Conservation (phyloP, 2,888 invertebrate genomes). For the Drosophila mulleri region DNA sequence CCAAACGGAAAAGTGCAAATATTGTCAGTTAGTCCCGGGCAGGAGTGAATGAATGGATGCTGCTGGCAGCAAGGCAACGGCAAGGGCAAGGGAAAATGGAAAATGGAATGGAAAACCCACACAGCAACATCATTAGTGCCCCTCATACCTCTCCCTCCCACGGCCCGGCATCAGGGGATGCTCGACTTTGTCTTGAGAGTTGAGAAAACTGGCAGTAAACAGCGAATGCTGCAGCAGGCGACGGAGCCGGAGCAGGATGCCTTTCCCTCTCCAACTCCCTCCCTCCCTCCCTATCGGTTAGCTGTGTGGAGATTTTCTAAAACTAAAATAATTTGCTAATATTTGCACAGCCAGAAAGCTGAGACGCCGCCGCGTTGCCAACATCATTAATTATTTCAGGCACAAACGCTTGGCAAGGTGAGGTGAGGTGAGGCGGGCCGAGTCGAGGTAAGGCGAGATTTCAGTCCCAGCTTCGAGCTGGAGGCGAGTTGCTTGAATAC, state of each 20-base stretch:
- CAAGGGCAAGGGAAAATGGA: background rate
- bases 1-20: slow-evolving; percentile 81
- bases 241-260: background rate
- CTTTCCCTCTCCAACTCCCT: background rate
- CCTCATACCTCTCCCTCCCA: slow-evolving; percentile 5
- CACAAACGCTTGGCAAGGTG: slow-evolving; percentile 33
- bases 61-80: background rate
- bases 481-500: slow-evolving; percentile 11
- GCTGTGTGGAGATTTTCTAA: slow-evolving; percentile 57
- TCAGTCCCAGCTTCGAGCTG: slow-evolving; percentile 5
- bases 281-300: background rate
- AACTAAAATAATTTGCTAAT: slow-evolving; percentile 82
- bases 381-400: slow-evolving; percentile 77
- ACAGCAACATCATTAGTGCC: slow-evolving; percentile 78
- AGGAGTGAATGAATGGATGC: slow-evolving; percentile 13
- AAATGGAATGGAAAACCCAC: slow-evolving; percentile 61
- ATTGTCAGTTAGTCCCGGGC: slow-evolving; percentile 56
- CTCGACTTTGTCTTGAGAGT: slow-evolving; percentile 59
- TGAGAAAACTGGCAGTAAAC: slow-evolving; percentile 60
- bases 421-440: background rate
- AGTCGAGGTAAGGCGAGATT: slow-evolving; percentile 8
- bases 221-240: slow-evolving; percentile 30
- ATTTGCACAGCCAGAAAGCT: slow-evolving; percentile 76
- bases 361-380: slow-evolving; percentile 47
- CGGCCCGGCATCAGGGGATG: slow-evolving; percentile 40